phyloP scores from a whole-genome alignment of 2,797 vertebrate species.

The Pangasius krempfi region DNA sequence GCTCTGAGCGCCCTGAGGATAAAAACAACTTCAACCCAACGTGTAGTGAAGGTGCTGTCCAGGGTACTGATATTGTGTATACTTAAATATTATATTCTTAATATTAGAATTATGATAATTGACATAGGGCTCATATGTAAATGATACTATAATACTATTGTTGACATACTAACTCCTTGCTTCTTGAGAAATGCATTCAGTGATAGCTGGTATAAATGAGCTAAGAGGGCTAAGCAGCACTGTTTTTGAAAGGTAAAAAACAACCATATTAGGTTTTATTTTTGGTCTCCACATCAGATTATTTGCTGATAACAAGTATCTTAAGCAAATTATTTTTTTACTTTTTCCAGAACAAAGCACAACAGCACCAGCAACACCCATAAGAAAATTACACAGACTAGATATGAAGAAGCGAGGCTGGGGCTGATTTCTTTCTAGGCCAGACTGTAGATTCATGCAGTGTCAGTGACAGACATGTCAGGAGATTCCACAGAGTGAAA shows the following conservation, averaged over 20 bases:
- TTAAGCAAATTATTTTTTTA: neutral
- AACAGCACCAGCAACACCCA: neutral
- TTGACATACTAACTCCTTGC: neutral
- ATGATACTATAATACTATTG: neutral
- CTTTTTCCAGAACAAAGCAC: neutral
- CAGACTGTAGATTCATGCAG: neutral
- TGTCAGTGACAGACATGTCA: too few species aligned
- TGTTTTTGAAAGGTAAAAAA: neutral
- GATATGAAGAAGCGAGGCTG: neutral
- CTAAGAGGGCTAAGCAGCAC: neutral
- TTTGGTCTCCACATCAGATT: neutral
- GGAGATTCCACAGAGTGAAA: neutral
- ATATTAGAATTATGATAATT: neutral
- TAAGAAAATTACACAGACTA: neutral
- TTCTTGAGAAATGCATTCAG: neutral
- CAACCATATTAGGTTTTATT: neutral
- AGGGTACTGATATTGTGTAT: slow-evolving; percentile 60
- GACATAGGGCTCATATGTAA: neutral
- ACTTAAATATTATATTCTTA: neutral
- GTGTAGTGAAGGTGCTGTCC: slow-evolving; percentile 65
- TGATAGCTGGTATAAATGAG: neutral
- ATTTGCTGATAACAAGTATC: neutral
- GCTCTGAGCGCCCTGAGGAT: too few species aligned
- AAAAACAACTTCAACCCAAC: too few species aligned
- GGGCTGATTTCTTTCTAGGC: neutral